Percentiles rank a stretch among this genome's conserved stretches.
Conservation (phyloP, 2,113 vertebrate species). For the Oncorhynchus nerka region DNA sequence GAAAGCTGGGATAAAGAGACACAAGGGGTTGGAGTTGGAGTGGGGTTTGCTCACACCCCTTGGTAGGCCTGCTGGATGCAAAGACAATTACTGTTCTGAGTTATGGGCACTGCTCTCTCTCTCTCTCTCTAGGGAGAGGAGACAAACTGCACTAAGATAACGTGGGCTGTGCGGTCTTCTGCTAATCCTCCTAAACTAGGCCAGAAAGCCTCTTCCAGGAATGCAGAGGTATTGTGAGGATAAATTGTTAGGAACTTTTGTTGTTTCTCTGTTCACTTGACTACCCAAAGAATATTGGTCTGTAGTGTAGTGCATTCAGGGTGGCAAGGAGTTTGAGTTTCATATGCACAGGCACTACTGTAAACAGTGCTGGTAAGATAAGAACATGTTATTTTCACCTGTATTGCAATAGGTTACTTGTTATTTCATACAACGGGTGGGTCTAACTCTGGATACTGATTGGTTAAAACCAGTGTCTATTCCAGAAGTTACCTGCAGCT, state of each 20-base stretch:
- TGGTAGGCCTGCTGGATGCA: constrained; percentile 37
- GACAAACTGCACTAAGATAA: constrained; percentile 58
- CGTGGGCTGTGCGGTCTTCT: constrained; percentile 58
- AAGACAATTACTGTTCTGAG: constrained; percentile 56
- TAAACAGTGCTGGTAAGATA: no score
- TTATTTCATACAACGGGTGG: no score
- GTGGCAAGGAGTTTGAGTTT: no score
- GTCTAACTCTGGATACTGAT: no score
- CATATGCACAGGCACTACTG: no score
- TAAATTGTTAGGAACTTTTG: constrained; percentile 39
- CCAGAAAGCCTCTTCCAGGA: constrained; percentile 40
- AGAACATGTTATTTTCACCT: no score
- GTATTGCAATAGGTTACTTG: no score
- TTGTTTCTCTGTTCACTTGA: constrained; percentile 29
- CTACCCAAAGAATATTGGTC: not conserved
- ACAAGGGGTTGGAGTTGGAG: constrained; percentile 18
- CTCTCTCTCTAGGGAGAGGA: not conserved
- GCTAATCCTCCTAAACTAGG: constrained; percentile 59
- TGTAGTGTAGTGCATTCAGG: no score
- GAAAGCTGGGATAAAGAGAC: constrained; percentile 52
- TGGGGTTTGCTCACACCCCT: not conserved
- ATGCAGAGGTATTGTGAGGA: constrained; percentile 10
- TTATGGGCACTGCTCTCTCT: constrained; percentile 50
- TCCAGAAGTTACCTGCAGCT: no score
- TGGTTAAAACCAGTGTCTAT: no score